Evolutionary conservation across 2,888 invertebrate species (phyloP), one percentile per base, ranked within the genome.

Genomic region (Agonopterix alstromeriana): DNA sequence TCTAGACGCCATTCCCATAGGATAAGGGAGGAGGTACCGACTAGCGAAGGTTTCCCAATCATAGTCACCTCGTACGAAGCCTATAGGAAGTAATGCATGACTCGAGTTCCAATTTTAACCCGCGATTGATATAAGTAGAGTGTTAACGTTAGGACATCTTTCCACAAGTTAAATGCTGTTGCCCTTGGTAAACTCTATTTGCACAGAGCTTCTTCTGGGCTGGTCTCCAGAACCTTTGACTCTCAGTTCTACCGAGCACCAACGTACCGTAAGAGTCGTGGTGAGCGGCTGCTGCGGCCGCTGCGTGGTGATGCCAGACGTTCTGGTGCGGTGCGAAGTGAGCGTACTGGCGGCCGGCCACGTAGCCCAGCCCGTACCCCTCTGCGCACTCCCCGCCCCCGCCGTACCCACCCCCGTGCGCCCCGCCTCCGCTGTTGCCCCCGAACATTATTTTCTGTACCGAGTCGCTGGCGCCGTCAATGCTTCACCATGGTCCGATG

Each of bases 321-420:
- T 81, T 82, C 77, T 87, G 85, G 62, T 82, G 86, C 48, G 84
- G 81, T 48, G 42, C 35, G 71, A 84, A 86, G 77, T 82, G 86
- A 47, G 85, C 82, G 73, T 86, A 85, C 75, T 84, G 86, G 7
- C 84, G 74, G 11, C 73, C 70, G 42, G 68, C 70, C 62, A 71
- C 81, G 75, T 83, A 84, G 56, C 80, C 82, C 49, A 82, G 75
- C 51, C 73, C 82, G 71, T 82, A 83, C 49, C 79, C 78, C 55
- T 80, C 84, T 48, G 60, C 65, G 46, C 61, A 65, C 56, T 67
- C 65, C 52, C 58, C 67, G 53, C 65, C 67, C 40, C 67, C 74
- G 47, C 71, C 73, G 55, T 67, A 70, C 56, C 64, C 67, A 52
- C 74, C 70, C 48, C 72, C 70, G 60, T 73, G 68, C 54, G 70